Conservation (phyloP, 2,113 vertebrate species). For the Ursus arctos region DNA sequence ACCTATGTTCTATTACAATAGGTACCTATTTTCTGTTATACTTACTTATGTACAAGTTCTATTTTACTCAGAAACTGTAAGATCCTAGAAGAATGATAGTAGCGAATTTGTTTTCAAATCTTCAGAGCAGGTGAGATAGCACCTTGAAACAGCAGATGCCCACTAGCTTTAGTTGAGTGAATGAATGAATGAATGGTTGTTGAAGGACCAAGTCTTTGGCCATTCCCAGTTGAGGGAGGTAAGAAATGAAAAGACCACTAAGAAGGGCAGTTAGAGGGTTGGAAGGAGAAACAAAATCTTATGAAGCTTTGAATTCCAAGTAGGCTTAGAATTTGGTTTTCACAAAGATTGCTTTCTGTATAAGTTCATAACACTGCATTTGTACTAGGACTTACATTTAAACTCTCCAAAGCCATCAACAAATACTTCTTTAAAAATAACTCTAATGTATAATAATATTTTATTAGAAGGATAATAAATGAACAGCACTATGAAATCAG, state of each 20-base stretch:
- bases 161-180: not conserved
- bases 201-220: not conserved
- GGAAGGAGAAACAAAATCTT: not conserved
- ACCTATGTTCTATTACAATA: not conserved
- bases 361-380: not conserved
- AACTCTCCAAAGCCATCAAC: not conserved
- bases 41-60: not conserved
- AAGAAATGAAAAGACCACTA: not conserved
- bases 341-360: not conserved
- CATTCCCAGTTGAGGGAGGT: not conserved
- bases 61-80: not conserved
- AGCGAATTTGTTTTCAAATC: not conserved
- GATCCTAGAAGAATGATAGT: not conserved
- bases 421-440: not conserved
- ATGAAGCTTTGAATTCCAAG: not conserved
- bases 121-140: not conserved
- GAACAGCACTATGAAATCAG: not conserved
- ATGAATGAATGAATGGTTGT: not conserved
- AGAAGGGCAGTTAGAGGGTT: not conserved
- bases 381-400: not conserved
- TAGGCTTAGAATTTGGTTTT: not conserved
- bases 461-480: not conserved
- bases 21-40: not conserved
- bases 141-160: not conserved
- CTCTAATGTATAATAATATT: not conserved